Percentiles rank a stretch among this genome's conserved stretches.
phyloP scores from a whole-genome alignment of 2,113 vertebrate species.

The Pipa parva region DNA sequence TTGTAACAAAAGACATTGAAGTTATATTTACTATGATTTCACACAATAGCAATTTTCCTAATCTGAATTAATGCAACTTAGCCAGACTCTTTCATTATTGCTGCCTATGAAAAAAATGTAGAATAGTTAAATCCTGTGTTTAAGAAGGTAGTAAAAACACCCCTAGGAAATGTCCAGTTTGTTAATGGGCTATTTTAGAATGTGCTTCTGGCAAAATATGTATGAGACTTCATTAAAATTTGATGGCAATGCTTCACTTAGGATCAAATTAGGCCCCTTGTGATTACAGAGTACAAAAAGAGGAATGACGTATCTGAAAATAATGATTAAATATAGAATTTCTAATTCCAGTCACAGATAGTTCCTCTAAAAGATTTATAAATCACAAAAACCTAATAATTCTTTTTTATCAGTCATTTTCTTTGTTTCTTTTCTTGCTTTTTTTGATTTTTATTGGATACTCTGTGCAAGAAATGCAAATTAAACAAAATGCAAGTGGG shows the following conservation, averaged over 20 bases:
- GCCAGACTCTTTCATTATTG: constrained; percentile 20
- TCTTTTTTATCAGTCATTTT: constrained; percentile 3
- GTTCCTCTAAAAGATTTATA: constrained; percentile 37
- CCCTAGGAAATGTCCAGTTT: constrained; percentile 36
- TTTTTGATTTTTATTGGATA: too few relatives aligned
- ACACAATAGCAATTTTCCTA: too few relatives aligned
- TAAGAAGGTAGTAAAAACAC: constrained; percentile 9
- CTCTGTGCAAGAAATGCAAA: too few relatives aligned
- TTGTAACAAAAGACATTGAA: too few relatives aligned
- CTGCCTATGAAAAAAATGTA: constrained; percentile 26
- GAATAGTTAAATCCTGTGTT: constrained; percentile 11
- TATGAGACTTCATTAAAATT: constrained; percentile 42
- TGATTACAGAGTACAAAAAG: constrained; percentile 38
- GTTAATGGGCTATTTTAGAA: constrained; percentile 40
- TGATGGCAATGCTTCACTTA: constrained; percentile 40
- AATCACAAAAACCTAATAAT: background rate
- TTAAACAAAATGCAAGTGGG: too few relatives aligned
- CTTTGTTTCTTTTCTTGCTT: background rate
- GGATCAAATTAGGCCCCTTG: constrained; percentile 41
- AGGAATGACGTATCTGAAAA: constrained; percentile 25
- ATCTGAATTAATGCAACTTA: too few relatives aligned
- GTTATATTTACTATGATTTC: too few relatives aligned
- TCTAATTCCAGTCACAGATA: constrained; percentile 37
- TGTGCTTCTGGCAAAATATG: constrained; percentile 39
- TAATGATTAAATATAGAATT: constrained; percentile 42